Base-by-base conservation (phyloP, 2,888 invertebrate genomes). In the Tetrapedia diversipes region DNA sequence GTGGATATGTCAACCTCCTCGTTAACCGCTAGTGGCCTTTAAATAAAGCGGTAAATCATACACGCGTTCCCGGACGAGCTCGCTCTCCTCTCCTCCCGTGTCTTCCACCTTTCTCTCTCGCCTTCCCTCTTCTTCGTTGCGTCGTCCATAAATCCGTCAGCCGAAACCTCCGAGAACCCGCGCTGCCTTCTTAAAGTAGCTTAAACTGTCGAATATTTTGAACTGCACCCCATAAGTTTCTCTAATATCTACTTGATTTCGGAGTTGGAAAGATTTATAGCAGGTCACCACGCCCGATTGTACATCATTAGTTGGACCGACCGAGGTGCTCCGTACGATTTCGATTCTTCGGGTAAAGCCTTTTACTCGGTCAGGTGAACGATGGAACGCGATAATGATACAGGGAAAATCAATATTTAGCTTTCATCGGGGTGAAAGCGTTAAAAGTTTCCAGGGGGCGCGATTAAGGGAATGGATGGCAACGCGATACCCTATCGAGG, bases 41-140 rank as follows among this genome's bases (percentile, higher is more conserved):
- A 82, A 84, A 82, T 82, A 82, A 86, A 82, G 72, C 81, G 79
- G 79, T 86, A 85, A 85, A 86, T 83, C 79, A 70, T 66, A 71
- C n/a, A n/a, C 66, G 59, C 53, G 76, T 54, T 16, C 27, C 68
- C 4, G 32, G 41, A 45, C 53, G 19, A 56, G 27, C 39, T n/a
- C n/a, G n/a, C n/a, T n/a, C n/a, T n/a, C n/a, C 24, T 7, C 32
- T 41, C 43, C 22, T 10, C 19, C 45, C 29, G 19, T 10, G 7
- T 32, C 43, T 45, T 45, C 32, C 32, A 19, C 24, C 19, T 27
- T 27, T n/a, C 27, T 39, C n/a, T 24, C 11, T 29, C 29, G 14
- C 29, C 43, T 2, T 4, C 4, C 6, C 4, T 1, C 14, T n/a
- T n/a, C 32, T 7, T 1, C 49, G 24, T 22, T 32, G 53, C 11